These are phyloP conservation scores for Drosophila infuscata DNA, from an alignment of 2,888 invertebrate species.

Conservation along the genomic window DNA sequence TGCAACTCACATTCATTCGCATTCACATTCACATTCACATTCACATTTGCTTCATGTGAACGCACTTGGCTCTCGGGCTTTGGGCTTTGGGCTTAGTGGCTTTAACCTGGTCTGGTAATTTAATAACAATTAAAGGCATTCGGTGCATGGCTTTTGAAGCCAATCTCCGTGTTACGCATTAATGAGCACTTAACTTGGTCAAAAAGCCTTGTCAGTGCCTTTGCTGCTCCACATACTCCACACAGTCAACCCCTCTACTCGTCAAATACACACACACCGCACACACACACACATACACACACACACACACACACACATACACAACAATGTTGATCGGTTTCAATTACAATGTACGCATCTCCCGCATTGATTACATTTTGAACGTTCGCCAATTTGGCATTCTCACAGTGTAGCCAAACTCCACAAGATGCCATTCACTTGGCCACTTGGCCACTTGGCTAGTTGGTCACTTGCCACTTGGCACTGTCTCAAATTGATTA, in stretches of 20 bases:
- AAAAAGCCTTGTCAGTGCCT: conserved; percentile 65
- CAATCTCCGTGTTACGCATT: conserved; percentile 83
- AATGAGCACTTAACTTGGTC: conserved; percentile 83
- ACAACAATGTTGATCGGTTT: conserved; percentile 42
- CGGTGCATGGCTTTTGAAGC: conserved; percentile 79
- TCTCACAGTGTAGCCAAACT: conserved; percentile 25
- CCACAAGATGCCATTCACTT: conserved; percentile 60
- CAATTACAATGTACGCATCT: conserved; percentile 70
- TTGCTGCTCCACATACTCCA: conserved; percentile 65
- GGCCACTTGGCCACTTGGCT: conserved; percentile 38
- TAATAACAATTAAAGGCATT: conserved; percentile 80
- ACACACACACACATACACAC: neutral
- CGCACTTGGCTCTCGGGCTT: conserved; percentile 49
- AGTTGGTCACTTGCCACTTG: conserved; percentile 20
- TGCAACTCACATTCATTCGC: conserved; percentile 39
- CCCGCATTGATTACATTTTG: conserved; percentile 78
- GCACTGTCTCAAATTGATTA: conserved; percentile 57
- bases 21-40: conserved; percentile 15
- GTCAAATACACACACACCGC: neutral
- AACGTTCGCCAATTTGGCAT: conserved; percentile 79
- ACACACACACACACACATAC: neutral
- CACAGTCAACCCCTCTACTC: neutral
- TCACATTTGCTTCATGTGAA: conserved; percentile 52
- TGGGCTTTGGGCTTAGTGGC: conserved; percentile 27
- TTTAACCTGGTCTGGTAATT: conserved; percentile 65